Evolutionary conservation across 2,113 vertebrate genomes (phyloP).

Genomic region (Limanda limanda): DNA sequence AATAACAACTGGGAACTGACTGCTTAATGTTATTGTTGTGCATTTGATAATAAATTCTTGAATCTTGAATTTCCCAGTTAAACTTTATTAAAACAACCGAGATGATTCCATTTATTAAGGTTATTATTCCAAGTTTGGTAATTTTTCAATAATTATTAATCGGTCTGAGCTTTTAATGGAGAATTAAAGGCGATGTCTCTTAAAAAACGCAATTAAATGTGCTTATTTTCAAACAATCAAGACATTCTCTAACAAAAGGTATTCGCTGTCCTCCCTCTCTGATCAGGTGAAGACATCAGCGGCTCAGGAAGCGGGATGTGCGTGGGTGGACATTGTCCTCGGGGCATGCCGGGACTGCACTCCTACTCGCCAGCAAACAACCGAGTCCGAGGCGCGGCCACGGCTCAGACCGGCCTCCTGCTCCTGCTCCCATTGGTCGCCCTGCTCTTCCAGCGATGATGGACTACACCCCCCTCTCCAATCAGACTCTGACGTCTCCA

Average conservation of each 20-base stretch:
- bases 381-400: conserved; percentile 65
- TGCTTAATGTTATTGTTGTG: too few relatives aligned
- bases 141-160: too few relatives aligned
- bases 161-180: too few relatives aligned
- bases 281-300: conserved; percentile 91
- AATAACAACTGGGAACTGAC: background rate
- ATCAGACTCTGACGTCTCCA: conserved; percentile 43
- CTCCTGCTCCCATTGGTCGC: conserved; percentile 78
- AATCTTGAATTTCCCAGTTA: too few relatives aligned
- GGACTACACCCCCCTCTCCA: conserved; percentile 37
- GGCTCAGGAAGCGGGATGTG: conserved; percentile 95
- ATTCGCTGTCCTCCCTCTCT: background rate
- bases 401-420: conserved; percentile 57
- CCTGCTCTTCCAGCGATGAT: conserved; percentile 88
- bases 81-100: background rate
- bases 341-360: conserved; percentile 77
- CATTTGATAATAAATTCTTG: too few relatives aligned
- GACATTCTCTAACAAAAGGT: background rate
- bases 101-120: too few relatives aligned
- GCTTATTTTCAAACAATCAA: too few relatives aligned
- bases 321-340: conserved; percentile 81
- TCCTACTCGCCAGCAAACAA: conserved; percentile 85
- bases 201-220: too few relatives aligned
- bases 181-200: too few relatives aligned
- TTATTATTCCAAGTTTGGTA: too few relatives aligned